Evolutionary conservation across 2,888 invertebrate species (phyloP).

Genomic region (Frankliniella intonsa): DNA sequence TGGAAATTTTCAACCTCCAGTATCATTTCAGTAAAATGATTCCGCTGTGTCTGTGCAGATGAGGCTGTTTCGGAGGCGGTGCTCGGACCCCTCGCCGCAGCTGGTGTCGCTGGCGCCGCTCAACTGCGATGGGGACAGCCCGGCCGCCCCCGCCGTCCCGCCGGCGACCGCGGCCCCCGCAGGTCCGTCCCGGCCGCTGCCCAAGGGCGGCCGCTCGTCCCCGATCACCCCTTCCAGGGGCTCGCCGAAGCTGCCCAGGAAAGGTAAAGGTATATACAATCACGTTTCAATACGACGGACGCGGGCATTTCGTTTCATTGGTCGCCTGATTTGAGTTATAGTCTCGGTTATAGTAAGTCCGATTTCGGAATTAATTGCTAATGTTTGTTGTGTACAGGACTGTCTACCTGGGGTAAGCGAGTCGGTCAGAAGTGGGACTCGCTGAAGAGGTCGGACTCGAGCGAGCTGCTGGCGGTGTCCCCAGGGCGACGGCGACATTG

Average conservation of each 20-base stretch:
- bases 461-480: constrained; percentile 50
- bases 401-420: constrained; percentile 58
- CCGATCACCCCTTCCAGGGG: constrained; percentile 39
- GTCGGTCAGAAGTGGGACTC: constrained; percentile 59
- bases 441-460: constrained; percentile 55
- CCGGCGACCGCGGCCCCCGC: constrained; percentile 33
- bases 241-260: constrained; percentile 43
- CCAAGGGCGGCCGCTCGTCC: constrained; percentile 36
- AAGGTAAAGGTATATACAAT: constrained; percentile 40
- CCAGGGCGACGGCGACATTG: constrained; percentile 48
- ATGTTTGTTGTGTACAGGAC: constrained; percentile 45
- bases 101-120: constrained; percentile 52
- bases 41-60: constrained; percentile 41
- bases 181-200: constrained; percentile 37
- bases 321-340: not conserved
- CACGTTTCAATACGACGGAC: no score
- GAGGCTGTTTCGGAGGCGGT: constrained; percentile 54
- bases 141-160: constrained; percentile 37
- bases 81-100: constrained; percentile 56
- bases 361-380: not conserved
- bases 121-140: constrained; percentile 41
- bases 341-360: no score
- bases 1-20: no score
- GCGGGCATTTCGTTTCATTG: not conserved
- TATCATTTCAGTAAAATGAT: no score